These are phyloP conservation scores for Anhinga rufa DNA, from an alignment of 2,113 vertebrate genomes.

Conservation along the genomic window DNA sequence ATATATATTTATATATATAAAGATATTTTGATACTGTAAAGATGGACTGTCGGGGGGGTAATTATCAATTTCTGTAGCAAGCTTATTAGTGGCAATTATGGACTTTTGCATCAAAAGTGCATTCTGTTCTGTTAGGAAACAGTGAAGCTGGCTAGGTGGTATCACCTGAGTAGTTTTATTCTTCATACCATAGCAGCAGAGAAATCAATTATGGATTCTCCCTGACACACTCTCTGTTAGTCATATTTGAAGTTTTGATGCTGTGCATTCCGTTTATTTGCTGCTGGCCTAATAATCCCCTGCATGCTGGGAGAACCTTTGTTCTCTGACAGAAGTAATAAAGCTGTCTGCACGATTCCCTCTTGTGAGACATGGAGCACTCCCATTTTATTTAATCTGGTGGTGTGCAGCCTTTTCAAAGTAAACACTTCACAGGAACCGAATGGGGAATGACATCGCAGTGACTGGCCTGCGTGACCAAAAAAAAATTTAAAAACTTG, in stretches of 20 bases:
- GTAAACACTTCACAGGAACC: constrained; percentile 72
- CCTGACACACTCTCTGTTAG: neutral
- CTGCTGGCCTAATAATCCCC: constrained; percentile 75
- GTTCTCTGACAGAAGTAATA: constrained; percentile 82
- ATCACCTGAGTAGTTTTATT: constrained; percentile 7
- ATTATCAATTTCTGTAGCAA: neutral
- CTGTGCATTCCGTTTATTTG: constrained; percentile 68
- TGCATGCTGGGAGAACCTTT: constrained; percentile 77
- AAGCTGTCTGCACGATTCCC: constrained; percentile 75
- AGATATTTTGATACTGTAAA: neutral
- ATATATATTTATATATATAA: neutral
- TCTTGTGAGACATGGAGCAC: constrained; percentile 71
- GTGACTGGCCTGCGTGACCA: constrained; percentile 22
- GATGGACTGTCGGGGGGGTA: neutral
- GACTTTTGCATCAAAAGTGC: neutral
- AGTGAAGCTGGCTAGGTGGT: neutral
- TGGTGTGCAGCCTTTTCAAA: constrained; percentile 75
- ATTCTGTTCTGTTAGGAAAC: neutral
- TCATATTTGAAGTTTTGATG: constrained; percentile 69
- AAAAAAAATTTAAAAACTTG: constrained; percentile 48
- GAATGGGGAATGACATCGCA: constrained; percentile 66
- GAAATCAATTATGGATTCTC: constrained; percentile 71
- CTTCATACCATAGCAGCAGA: constrained; percentile 21
- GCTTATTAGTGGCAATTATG: neutral
- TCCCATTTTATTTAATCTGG: constrained; percentile 78